Evolutionary conservation across 2,888 invertebrate species (phyloP), one percentile per base, ranked within the genome.

Genomic region (Drosophila barbarae): DNA sequence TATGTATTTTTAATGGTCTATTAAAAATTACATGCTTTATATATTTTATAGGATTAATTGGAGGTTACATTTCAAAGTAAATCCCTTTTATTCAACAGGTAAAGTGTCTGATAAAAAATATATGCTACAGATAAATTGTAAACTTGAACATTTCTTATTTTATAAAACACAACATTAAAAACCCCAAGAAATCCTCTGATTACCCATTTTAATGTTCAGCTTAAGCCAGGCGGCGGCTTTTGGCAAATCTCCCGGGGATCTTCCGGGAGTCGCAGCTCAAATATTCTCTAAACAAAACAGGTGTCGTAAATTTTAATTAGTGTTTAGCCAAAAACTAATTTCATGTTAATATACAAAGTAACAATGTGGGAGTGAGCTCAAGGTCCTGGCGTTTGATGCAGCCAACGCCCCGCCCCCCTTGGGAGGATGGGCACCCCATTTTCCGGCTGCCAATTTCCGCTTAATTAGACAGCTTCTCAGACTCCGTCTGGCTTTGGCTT

Each of bases 271-370:
- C 66, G 64, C 68, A 55, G 73, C 67, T 72, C 59, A 61, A 70
- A 73, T 79, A 71, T 72, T 73, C 64, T 72, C 77, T 70, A 71
- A 69, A 72, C 72, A 81, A 83, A 83, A 71, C 81, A 77, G 83
- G 78, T 79, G 77, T 87, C 84, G 84, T 87, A 86, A 86, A 86
- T 84, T 86, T 84, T 83, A 86, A 86, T 87, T 87, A 87, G 74
- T 66, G 67, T 55, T 69, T 69, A 57, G 59, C 76, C 79, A 47
- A 70, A 68, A 76, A 80, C 86, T 83, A 83, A 84, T 86, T 87
- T 86, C 72, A 70, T 71, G 72, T 69, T 63, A 75, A 83, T 70
- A 51, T 35, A 58, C 67, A 73, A 73, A 53, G 65, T 64, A 56
- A 64, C 65, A 74, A 57, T 63, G 66, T 68, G 67, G 65, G 51